A percentile compares a stretch with the other conserved stretches of the same genome.
phyloP scores from a whole-genome alignment of 2,113 vertebrate genomes.

The Anoura caudifer region DNA sequence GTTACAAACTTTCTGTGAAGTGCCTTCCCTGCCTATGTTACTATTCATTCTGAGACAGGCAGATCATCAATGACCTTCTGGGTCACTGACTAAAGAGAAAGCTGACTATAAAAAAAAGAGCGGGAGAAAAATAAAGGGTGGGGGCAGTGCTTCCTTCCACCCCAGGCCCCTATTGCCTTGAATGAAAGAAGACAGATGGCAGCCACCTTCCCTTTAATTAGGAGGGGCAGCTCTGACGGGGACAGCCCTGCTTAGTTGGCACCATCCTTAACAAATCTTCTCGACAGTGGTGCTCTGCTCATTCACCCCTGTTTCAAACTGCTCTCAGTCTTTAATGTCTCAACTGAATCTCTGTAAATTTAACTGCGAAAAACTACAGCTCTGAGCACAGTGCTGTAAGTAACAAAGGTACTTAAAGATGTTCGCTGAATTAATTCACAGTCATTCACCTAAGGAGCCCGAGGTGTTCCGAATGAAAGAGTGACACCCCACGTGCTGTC shows the following conservation, averaged over 20 bases:
- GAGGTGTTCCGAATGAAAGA: neutral
- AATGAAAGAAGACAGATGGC: conserved; percentile 68
- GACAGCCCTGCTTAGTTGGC: conserved; percentile 40
- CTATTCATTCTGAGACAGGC: conserved; percentile 60
- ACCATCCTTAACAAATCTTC: conserved; percentile 23
- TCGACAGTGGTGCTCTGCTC: neutral
- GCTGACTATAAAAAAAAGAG: conserved; percentile 39
- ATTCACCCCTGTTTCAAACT: conserved; percentile 10
- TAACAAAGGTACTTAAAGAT: neutral
- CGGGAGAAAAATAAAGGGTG: neutral
- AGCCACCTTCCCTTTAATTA: conserved; percentile 55
- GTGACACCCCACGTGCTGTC: neutral
- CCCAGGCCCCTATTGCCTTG: conserved; percentile 43
- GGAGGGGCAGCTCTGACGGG: conserved; percentile 53
- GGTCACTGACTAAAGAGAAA: conserved; percentile 75
- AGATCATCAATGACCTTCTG: conserved; percentile 66
- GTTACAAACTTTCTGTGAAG: neutral
- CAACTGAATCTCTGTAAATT: neutral
- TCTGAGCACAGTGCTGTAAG: neutral
- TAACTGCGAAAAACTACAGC: neutral
- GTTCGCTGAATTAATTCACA: neutral
- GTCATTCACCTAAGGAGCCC: neutral
- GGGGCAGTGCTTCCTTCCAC: conserved; percentile 59
- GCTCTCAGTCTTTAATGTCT: neutral
- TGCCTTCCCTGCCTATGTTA: conserved; percentile 40